Conservation (phyloP, 2,888 invertebrate species). For the Sipunculus nudus region DNA sequence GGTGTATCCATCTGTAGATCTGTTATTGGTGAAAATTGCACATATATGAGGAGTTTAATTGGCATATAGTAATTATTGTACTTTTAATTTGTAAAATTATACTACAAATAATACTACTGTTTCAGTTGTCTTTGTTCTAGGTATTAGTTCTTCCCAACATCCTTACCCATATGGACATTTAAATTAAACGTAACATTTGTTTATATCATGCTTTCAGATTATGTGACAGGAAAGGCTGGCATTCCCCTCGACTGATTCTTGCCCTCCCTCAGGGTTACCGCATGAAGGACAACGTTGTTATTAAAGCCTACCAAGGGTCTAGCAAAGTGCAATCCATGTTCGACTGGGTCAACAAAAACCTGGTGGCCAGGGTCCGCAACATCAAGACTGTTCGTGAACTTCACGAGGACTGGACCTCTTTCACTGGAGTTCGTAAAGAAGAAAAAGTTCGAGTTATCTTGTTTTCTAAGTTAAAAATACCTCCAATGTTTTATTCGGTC, state of each 20-base stretch:
- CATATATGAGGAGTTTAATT: too few relatives aligned
- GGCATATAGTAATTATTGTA: too few relatives aligned
- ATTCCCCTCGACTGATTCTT: conserved; percentile 66
- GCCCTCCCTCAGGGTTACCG: conserved; percentile 68
- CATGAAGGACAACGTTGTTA: conserved; percentile 68
- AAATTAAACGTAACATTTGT: too few relatives aligned
- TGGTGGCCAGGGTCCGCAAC: conserved; percentile 64
- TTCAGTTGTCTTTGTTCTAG: too few relatives aligned
- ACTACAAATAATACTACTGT: too few relatives aligned
- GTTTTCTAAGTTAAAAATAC: conserved; percentile 65
- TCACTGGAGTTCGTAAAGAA: conserved; percentile 38
- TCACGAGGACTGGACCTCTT: conserved; percentile 58
- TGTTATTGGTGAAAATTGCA: too few relatives aligned
- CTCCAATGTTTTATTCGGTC: conserved; percentile 70
- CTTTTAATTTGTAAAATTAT: too few relatives aligned
- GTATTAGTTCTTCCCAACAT: too few relatives aligned
- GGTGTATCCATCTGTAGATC: too few relatives aligned
- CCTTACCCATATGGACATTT: too few relatives aligned
- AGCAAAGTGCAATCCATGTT: conserved; percentile 60
- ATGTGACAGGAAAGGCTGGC: conserved; percentile 68
- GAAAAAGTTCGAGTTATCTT: conserved; percentile 64
- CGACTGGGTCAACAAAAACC: conserved; percentile 67
- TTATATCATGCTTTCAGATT: too few relatives aligned
- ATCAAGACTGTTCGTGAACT: conserved; percentile 61
- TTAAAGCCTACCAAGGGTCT: conserved; percentile 63